phyloP scores from a whole-genome alignment of 1,140 invertebrate species.

The Trichonephila clavipes region DNA sequence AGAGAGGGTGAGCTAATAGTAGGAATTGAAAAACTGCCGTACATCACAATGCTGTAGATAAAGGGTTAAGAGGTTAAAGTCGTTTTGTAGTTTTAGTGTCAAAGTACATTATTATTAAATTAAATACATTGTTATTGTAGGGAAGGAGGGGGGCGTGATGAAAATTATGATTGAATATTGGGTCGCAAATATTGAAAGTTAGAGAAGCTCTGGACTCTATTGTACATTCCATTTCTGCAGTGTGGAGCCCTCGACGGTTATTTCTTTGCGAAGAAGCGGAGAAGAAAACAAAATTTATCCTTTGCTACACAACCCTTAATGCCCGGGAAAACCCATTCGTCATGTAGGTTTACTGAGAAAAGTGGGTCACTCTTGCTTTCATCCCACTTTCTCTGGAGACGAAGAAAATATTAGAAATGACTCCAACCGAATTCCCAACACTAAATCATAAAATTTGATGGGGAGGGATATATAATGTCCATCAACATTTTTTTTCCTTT shows the following conservation, averaged over 20 bases:
- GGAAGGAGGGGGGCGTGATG: too few relatives aligned
- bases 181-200: too few relatives aligned
- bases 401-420: conserved; percentile 4
- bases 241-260: background rate
- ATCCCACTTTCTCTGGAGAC: background rate
- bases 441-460: conserved; percentile 6
- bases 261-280: background rate
- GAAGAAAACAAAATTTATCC: background rate
- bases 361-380: background rate
- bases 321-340: background rate
- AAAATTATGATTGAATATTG: too few relatives aligned
- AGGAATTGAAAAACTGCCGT: too few relatives aligned
- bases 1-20: too few relatives aligned
- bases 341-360: background rate
- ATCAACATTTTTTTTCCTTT: background rate
- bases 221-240: background rate
- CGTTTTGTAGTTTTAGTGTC: too few relatives aligned
- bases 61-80: too few relatives aligned
- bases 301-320: background rate
- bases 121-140: too few relatives aligned
- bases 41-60: too few relatives aligned
- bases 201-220: too few relatives aligned
- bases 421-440: background rate
- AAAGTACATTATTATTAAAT: too few relatives aligned
- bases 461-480: background rate